Conservation (phyloP, 2,113 vertebrate genomes). For the Sorex fumeus region DNA sequence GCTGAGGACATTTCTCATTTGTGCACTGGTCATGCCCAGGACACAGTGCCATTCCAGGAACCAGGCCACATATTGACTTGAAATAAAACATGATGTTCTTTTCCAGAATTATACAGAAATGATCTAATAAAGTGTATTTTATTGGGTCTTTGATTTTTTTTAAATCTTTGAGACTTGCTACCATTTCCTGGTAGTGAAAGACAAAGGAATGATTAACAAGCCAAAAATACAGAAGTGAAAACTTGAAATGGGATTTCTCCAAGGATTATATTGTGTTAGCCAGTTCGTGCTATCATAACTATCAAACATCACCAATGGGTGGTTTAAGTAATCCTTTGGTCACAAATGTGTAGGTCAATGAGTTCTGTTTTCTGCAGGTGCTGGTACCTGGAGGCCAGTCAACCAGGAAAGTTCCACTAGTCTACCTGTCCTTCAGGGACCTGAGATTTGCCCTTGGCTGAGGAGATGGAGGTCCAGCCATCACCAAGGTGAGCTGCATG, state of each 20-base stretch:
- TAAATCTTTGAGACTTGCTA: conserved; percentile 18
- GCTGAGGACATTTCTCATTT: not conserved
- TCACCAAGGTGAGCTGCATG: not conserved
- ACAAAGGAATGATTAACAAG: conserved; percentile 29
- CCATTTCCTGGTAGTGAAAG: not conserved
- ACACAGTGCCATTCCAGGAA: not conserved
- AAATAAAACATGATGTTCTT: conserved; percentile 58
- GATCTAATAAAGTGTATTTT: conserved; percentile 24
- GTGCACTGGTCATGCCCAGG: not conserved
- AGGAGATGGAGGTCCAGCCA: conserved; percentile 28
- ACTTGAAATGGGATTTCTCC: conserved; percentile 27
- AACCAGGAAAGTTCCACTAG: no score
- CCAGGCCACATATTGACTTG: conserved; percentile 27
- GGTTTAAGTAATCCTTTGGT: not conserved
- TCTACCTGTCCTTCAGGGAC: no score
- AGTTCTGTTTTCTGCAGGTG: no score
- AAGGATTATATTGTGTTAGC: not conserved
- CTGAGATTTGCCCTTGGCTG: not conserved
- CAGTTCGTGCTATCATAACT: not conserved
- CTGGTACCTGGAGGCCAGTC: no score
- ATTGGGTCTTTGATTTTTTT: conserved; percentile 41
- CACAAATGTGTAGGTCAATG: no score
- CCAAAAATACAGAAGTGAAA: not conserved
- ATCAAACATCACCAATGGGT: not conserved
- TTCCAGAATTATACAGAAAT: conserved; percentile 57